phyloP scores from a whole-genome alignment of 2,113 vertebrate species.

The Gobio gobio region DNA sequence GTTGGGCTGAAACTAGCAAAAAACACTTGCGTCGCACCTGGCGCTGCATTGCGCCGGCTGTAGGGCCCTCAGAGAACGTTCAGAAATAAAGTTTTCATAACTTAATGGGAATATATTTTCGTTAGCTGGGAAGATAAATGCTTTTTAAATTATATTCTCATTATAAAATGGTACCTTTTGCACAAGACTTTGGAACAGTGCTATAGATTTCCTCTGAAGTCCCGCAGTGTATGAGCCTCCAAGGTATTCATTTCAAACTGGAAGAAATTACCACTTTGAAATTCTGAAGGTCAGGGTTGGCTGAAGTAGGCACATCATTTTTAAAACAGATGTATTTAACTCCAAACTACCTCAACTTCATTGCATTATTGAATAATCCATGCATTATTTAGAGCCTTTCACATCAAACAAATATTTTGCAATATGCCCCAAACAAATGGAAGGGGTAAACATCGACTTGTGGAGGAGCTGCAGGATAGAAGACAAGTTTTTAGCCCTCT shows the following conservation, averaged over 20 bases:
- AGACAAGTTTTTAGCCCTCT: not conserved
- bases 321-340: constrained; percentile 72
- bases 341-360: constrained; percentile 78
- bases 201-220: constrained; percentile 2
- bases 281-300: constrained; percentile 44
- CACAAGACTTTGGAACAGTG: not conserved
- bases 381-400: constrained; percentile 85
- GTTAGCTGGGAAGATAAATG: not conserved
- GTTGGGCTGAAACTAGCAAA: no score
- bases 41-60: no score
- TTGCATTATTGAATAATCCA: constrained; percentile 88
- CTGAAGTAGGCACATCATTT: constrained; percentile 70
- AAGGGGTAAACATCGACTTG: constrained; percentile 29
- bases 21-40: no score
- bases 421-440: constrained; percentile 75
- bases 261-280: constrained; percentile 16
- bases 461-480: not conserved
- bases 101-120: not conserved
- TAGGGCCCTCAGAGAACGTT: not conserved
- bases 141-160: constrained; percentile 1
- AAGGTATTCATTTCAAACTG: constrained; percentile 24
- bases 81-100: not conserved
- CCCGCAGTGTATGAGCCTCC: constrained; percentile 5
- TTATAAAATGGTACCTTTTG: not conserved
- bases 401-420: constrained; percentile 82